Conservation (phyloP, 2,113 vertebrate genomes). For the Phrynosoma blainvillii region DNA sequence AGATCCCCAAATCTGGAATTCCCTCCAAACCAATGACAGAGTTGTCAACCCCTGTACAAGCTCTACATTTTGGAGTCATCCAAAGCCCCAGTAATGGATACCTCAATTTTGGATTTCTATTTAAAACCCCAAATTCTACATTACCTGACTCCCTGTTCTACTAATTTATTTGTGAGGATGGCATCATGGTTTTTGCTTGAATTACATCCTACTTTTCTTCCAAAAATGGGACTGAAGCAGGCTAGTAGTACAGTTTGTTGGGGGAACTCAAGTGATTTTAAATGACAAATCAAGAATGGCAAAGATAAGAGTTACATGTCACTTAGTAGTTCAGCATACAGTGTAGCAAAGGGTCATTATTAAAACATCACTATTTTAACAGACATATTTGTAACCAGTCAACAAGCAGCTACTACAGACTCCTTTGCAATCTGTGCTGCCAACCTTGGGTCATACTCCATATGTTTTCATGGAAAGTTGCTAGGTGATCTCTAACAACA, state of each 20-base stretch:
- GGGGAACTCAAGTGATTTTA: background rate
- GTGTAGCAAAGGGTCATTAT: background rate
- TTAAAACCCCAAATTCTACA: too few species aligned
- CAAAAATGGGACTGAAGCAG: background rate
- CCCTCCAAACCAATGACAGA: too few species aligned
- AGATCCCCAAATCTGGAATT: too few species aligned
- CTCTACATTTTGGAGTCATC: too few species aligned
- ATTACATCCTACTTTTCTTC: background rate
- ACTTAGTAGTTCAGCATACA: background rate
- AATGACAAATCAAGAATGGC: background rate
- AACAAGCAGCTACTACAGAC: background rate
- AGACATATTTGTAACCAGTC: background rate
- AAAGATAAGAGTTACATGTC: constrained; percentile 23
- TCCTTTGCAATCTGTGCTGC: background rate
- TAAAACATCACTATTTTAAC: constrained; percentile 1
- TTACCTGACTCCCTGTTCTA: background rate
- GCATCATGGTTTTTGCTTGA: background rate
- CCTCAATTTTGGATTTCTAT: too few species aligned
- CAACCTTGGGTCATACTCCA: background rate
- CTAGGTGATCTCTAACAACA: background rate
- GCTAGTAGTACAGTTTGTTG: background rate
- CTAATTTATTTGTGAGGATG: background rate
- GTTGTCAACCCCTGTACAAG: too few species aligned
- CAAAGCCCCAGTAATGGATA: too few species aligned
- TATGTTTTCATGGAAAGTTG: accelerated